phyloP scores from a whole-genome alignment of 2,797 vertebrate genomes.

The Chrysolophus pictus region DNA sequence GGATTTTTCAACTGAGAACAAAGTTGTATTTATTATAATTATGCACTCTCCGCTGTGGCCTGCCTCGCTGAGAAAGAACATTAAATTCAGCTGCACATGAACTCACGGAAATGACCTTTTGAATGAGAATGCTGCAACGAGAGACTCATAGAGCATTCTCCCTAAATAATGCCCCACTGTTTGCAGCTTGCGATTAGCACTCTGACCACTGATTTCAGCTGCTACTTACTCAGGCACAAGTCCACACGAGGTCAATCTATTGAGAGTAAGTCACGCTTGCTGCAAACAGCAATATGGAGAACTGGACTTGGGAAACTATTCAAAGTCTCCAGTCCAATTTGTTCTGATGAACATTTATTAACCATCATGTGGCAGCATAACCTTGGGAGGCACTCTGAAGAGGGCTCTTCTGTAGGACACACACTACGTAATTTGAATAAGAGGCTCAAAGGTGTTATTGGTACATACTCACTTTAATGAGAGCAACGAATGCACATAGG shows the following conservation, averaged over 20 bases:
- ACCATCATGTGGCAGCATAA: background rate
- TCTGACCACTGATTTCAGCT: slow-evolving; percentile 52
- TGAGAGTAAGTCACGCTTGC: background rate
- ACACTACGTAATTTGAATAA: background rate
- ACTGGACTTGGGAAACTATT: background rate
- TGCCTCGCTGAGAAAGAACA: slow-evolving; percentile 68
- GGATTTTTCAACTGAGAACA: slow-evolving; percentile 69
- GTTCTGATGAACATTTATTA: slow-evolving; percentile 15
- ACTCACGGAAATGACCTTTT: slow-evolving; percentile 67
- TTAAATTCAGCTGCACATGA: slow-evolving; percentile 61
- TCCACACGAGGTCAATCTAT: slow-evolving; percentile 36
- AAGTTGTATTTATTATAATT: slow-evolving; percentile 70
- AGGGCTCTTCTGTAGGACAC: background rate
- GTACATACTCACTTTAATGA: background rate
- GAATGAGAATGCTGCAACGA: slow-evolving; percentile 56
- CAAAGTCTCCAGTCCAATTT: background rate
- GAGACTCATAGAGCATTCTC: slow-evolving; percentile 24
- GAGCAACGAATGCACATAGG: background rate
- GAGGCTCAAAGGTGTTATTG: slow-evolving; percentile 23
- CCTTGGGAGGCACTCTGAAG: background rate
- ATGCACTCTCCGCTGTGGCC: slow-evolving; percentile 49
- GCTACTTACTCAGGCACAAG: slow-evolving; percentile 34
- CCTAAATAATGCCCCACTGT: slow-evolving; percentile 68
- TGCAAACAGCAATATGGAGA: background rate
- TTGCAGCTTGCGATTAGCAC: slow-evolving; percentile 18